phyloP scores from a whole-genome alignment of 1,140 invertebrate genomes.

The Limonius californicus region DNA sequence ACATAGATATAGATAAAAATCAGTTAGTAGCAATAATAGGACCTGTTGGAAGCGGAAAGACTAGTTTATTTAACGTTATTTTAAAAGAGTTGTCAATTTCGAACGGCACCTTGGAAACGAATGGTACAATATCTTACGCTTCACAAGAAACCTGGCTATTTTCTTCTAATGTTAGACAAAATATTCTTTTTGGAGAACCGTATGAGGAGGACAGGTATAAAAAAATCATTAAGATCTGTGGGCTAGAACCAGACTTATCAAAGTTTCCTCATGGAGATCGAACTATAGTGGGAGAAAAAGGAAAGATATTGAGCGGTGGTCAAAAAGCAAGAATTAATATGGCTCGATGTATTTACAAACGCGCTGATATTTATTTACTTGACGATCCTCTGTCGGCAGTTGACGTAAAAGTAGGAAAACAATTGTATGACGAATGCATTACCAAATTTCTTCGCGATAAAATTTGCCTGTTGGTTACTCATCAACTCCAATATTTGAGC shows the following conservation, averaged over 20 bases:
- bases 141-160: constrained; percentile 79
- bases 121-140: constrained; percentile 71
- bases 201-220: constrained; percentile 55
- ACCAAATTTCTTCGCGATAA: constrained; percentile 57
- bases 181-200: constrained; percentile 60
- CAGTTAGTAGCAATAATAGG: constrained; percentile 72
- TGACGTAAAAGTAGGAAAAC: constrained; percentile 58
- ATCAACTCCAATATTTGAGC: constrained; percentile 69
- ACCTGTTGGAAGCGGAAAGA: constrained; percentile 80
- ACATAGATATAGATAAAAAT: constrained; percentile 31
- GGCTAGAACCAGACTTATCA: constrained; percentile 68
- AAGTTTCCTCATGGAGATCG: constrained; percentile 65
- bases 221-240: constrained; percentile 60
- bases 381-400: constrained; percentile 69
- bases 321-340: constrained; percentile 77
- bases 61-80: constrained; percentile 67
- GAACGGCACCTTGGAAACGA: constrained; percentile 57
- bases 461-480: constrained; percentile 69
- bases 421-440: constrained; percentile 60
- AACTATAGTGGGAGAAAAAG: constrained; percentile 79
- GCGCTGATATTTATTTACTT: constrained; percentile 66
- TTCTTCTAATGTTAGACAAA: constrained; percentile 56
- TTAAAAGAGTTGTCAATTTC: constrained; percentile 66
- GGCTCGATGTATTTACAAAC: constrained; percentile 55
- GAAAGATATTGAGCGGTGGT: constrained; percentile 68